phyloP scores from a whole-genome alignment of 2,888 invertebrate species.

The Rotaria sp. region DNA sequence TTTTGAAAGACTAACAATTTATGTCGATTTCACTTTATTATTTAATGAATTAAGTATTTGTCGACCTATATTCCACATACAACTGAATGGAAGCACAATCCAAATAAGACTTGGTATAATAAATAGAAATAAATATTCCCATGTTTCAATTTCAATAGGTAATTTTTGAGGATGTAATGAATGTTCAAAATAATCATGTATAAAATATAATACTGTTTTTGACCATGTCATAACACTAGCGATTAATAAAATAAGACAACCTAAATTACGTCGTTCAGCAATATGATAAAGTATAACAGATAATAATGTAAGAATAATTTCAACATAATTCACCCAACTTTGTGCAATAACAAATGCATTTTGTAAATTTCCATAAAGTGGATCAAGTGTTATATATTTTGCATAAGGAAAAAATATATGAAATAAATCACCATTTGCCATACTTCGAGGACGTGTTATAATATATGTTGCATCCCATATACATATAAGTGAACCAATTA shows the following conservation, averaged over 20 bases:
- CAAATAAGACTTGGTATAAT: not conserved
- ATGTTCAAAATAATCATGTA: not conserved
- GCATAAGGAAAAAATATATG: not conserved
- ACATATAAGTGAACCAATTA: not conserved
- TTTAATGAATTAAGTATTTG: not conserved
- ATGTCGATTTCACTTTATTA: not conserved
- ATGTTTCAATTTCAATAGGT: not conserved
- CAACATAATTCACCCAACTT: conserved; percentile 8
- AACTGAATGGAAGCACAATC: not conserved
- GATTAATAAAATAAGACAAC: not conserved
- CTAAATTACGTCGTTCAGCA: not conserved
- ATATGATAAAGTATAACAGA: not conserved
- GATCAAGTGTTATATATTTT: conserved; percentile 1
- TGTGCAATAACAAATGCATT: not conserved
- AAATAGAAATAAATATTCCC: not conserved
- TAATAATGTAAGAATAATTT: not conserved
- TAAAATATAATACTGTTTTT: not conserved
- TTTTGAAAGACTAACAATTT: not conserved
- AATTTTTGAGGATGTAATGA: not conserved
- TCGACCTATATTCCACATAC: not conserved
- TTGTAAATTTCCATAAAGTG: not conserved
- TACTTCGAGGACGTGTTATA: not conserved
- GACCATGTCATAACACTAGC: not conserved
- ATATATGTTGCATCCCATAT: not conserved
- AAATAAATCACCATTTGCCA: not conserved